Evolutionary conservation across 2,888 invertebrate species (phyloP).

Genomic region (Xanthia icteritia): DNA sequence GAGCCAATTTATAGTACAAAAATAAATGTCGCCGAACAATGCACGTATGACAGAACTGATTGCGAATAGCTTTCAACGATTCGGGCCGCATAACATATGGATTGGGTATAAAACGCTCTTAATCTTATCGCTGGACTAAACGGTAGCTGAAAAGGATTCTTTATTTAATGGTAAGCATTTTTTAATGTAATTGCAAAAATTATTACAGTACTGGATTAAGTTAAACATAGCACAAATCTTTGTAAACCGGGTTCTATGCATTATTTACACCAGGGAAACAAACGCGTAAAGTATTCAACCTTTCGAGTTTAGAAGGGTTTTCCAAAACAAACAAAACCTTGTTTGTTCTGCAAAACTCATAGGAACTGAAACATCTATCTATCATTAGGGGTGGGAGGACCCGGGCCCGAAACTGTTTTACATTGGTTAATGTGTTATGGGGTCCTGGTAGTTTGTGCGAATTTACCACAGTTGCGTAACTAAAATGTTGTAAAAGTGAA

Average conservation of each 20-base stretch:
- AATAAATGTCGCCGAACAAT: constrained; percentile 31
- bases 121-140: constrained; percentile 35
- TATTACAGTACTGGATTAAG: not conserved
- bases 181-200: constrained; percentile 2
- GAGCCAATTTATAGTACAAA: constrained; percentile 41
- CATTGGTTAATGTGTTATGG: constrained; percentile 52
- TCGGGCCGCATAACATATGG: constrained; percentile 42
- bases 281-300: constrained; percentile 45
- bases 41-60: constrained; percentile 21
- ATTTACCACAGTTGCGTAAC: constrained; percentile 13
- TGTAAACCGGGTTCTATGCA: constrained; percentile 20
- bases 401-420: constrained; percentile 54
- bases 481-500: not conserved
- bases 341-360: constrained; percentile 59
- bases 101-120: constrained; percentile 18
- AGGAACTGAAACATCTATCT: constrained; percentile 58
- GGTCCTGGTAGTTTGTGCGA: constrained; percentile 20
- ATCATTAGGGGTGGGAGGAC: constrained; percentile 41
- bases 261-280: constrained; percentile 32
- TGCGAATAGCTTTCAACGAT: constrained; percentile 38
- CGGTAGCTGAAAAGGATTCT: constrained; percentile 14
- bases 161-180: constrained; percentile 20
- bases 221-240: constrained; percentile 15
- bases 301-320: constrained; percentile 28
- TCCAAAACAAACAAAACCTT: constrained; percentile 53